phyloP scores from a whole-genome alignment of 2,113 vertebrate genomes.

The Prinia subflava region DNA sequence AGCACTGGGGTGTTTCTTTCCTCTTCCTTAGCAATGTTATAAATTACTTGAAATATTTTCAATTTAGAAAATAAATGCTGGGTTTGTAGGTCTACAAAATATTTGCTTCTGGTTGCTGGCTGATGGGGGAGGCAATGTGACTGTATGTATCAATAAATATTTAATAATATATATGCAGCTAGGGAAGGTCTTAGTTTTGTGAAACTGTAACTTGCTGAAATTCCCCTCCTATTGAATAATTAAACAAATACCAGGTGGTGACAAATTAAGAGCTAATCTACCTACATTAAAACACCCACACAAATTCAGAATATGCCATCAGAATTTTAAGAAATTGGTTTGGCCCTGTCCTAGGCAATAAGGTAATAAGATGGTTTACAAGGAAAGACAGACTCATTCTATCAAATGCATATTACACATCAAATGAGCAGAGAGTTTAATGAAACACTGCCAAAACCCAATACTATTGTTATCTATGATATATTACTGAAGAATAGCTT shows the following conservation, averaged over 20 bases:
- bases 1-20: not conserved
- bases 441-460: not conserved
- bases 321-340: not conserved
- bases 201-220: not conserved
- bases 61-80: not conserved
- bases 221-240: not conserved
- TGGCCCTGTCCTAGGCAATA: not conserved
- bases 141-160: not conserved
- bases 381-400: not conserved
- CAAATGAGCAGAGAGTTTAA: constrained; percentile 19
- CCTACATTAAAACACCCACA: not conserved
- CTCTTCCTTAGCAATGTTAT: not conserved
- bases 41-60: not conserved
- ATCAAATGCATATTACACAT: not conserved
- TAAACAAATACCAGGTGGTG: not conserved
- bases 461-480: not conserved
- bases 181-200: not conserved
- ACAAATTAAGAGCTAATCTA: not conserved
- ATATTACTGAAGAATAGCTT: not conserved
- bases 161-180: not conserved
- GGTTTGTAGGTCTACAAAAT: not conserved
- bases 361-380: not conserved
- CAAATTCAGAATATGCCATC: not conserved
- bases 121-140: fast-evolving
- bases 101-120: not conserved